These are phyloP conservation scores for Nineta flava DNA, from an alignment of 2,888 invertebrate genomes.

Conservation along the genomic window DNA sequence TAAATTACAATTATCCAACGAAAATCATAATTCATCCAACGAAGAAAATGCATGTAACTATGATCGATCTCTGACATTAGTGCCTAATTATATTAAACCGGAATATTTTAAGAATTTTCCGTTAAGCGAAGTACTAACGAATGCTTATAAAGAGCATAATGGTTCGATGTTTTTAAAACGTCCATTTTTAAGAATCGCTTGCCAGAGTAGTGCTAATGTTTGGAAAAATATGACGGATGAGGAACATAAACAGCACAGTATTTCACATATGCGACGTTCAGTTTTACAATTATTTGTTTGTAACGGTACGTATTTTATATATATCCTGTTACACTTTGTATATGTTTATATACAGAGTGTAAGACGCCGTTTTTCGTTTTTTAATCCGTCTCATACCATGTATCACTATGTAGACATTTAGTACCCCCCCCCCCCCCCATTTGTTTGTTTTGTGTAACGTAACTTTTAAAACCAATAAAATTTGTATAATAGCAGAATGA, in stretches of 20 bases:
- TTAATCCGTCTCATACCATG: neutral
- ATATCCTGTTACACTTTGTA: neutral
- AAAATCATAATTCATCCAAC: neutral
- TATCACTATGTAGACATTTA: neutral
- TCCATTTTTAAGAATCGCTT: constrained; percentile 56
- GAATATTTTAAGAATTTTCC: constrained; percentile 48
- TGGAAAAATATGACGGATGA: constrained; percentile 32
- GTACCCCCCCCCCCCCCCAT: no score
- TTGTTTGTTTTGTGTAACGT: no score
- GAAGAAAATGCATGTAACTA: neutral
- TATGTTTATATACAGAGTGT: no score
- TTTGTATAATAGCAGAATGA: no score
- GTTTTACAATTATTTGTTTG: constrained; percentile 42
- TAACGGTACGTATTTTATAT: constrained; percentile 30
- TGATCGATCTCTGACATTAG: neutral
- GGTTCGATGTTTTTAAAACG: constrained; percentile 33
- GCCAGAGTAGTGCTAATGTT: constrained; percentile 43
- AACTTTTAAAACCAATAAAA: no score
- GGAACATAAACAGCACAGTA: constrained; percentile 33
- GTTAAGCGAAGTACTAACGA: constrained; percentile 34
- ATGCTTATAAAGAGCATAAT: constrained; percentile 23
- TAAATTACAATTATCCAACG: constrained; percentile 32
- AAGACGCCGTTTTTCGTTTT: neutral
- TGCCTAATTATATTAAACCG: constrained; percentile 10
- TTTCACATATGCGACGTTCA: constrained; percentile 42